Evolutionary conservation across 2,113 vertebrate species (phyloP), one percentile per base, ranked within the genome.

Genomic region (Catharus minimus): DNA sequence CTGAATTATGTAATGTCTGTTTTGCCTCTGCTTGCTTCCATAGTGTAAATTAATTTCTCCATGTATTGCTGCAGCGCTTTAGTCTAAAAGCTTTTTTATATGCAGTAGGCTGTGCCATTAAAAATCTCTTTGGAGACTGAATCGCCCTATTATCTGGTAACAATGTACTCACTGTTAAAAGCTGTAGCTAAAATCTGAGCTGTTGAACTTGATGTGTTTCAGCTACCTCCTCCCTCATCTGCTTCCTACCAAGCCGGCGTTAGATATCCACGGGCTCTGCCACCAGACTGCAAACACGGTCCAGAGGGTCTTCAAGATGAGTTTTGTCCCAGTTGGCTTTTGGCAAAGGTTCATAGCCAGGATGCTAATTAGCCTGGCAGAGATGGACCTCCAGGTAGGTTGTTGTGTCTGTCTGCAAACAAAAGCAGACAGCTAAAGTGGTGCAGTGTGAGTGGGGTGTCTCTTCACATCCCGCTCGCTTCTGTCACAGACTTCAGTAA

Each of bases 211-310:
- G 65, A 33, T 97, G 68, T 89, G 69, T 97, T 96, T 67, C 95
- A 99, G 99, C 93, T 99, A 99, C 92, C 98, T 99, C 87, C 97
- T 99, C 62, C 99, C 99, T 27, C 99, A 99, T 92, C 98, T 99
- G 47, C 98, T 99, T 26, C 99, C 99, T 11, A 97, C 98, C 79
- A 99, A 99, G 77, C 99, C 99, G 2, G 98, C 98, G 9, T 95
- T 99, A 96, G 99, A 99, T 95, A 98, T 98, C 86, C 98, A 99
- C 0, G 82, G 98, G 85, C 95, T 99, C 85, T 97, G 97, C 57
- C 98, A 98, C 82, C 98, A 98, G 84, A 97, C 96, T 18, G 88
- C 96, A 87, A 99, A 99, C 97, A 98, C 98, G 26, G 98, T 99
- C 66, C 98, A 99, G 90, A 97, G 99, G 43, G 98, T 99, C 41